Evolutionary conservation across 1,140 invertebrate genomes (phyloP).

Genomic region (Proales similis): DNA sequence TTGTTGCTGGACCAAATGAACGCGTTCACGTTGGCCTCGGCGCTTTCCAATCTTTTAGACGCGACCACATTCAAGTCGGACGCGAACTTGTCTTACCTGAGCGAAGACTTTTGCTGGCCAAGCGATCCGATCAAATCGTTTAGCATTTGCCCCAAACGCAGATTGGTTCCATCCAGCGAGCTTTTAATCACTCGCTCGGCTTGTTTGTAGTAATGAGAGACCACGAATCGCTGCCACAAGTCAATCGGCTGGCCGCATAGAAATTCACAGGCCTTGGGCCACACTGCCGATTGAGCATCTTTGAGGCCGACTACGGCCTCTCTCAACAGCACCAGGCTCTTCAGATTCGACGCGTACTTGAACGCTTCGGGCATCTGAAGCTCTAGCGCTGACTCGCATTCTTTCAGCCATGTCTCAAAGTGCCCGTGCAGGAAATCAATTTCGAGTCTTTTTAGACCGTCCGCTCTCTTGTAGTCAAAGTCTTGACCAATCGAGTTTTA

Average conservation of each 20-base stretch:
- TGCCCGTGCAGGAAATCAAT: background rate
- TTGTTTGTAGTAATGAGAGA: too few species aligned
- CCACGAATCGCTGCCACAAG: conserved; percentile 14
- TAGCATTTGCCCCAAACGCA: too few species aligned
- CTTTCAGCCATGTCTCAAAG: conserved; percentile 8
- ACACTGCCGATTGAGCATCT: too few species aligned
- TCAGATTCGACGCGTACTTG: conserved; percentile 20
- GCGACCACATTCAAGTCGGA: too few species aligned
- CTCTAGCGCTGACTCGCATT: conserved; percentile 2
- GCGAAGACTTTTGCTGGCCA: too few species aligned
- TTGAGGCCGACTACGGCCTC: conserved; percentile 23
- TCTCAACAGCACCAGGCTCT: conserved; percentile 28
- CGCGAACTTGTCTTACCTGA: too few species aligned
- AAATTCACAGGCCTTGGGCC: background rate
- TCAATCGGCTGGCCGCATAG: conserved; percentile 13
- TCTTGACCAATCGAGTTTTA: background rate
- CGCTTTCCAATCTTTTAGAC: too few species aligned
- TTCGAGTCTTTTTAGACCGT: conserved; percentile 5
- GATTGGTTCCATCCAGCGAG: too few species aligned
- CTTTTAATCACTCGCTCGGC: too few species aligned
- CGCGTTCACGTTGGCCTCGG: too few species aligned
- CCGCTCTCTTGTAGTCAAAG: conserved; percentile 4
- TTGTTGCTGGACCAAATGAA: too few species aligned
- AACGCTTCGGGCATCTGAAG: background rate
- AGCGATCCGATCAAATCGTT: too few species aligned